These are phyloP conservation scores for Oeneis ivallda DNA, from an alignment of 2,888 invertebrate genomes.

Conservation along the genomic window DNA sequence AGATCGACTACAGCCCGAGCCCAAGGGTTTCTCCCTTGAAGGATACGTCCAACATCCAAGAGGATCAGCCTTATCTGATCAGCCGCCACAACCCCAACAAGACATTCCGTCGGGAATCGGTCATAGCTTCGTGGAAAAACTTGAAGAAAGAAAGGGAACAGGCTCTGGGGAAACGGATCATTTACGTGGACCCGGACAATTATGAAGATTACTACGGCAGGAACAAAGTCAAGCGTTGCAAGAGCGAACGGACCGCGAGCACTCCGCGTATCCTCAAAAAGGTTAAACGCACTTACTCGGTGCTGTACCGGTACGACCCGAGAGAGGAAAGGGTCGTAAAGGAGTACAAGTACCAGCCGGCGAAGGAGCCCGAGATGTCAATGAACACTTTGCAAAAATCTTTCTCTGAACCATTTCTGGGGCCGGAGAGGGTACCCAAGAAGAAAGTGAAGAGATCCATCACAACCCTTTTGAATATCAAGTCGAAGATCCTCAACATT, in stretches of 20 bases:
- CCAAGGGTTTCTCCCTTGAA: slow-evolving; percentile 73
- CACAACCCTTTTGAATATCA: slow-evolving; percentile 72
- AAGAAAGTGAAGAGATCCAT: slow-evolving; percentile 76
- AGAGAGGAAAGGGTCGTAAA: slow-evolving; percentile 74
- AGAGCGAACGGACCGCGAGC: slow-evolving; percentile 68
- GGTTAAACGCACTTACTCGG: slow-evolving; percentile 75
- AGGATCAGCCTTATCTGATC: slow-evolving; percentile 68
- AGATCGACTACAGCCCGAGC: slow-evolving; percentile 70
- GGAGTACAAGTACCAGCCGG: slow-evolving; percentile 73
- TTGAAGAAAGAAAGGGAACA: slow-evolving; percentile 76
- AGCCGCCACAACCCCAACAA: slow-evolving; percentile 78
- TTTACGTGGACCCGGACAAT: slow-evolving; percentile 70
- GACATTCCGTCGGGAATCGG: slow-evolving; percentile 75
- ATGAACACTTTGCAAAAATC: slow-evolving; percentile 60
- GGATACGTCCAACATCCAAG: slow-evolving; percentile 74
- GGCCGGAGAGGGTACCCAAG: slow-evolving; percentile 63
- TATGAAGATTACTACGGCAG: slow-evolving; percentile 75
- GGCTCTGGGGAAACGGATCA: slow-evolving; percentile 71
- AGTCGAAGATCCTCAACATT: slow-evolving; percentile 74
- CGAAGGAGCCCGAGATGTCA: slow-evolving; percentile 52
- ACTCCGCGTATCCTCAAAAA: slow-evolving; percentile 63
- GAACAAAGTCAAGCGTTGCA: slow-evolving; percentile 74
- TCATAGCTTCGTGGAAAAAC: slow-evolving; percentile 78
- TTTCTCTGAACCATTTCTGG: slow-evolving; percentile 69
- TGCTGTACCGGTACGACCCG: slow-evolving; percentile 73